Percentiles rank a stretch among this genome's conserved stretches.
phyloP scores from a whole-genome alignment of 37 sponge, comb jelly and placozoan species.

The Halisarca cf. caerulea region DNA sequence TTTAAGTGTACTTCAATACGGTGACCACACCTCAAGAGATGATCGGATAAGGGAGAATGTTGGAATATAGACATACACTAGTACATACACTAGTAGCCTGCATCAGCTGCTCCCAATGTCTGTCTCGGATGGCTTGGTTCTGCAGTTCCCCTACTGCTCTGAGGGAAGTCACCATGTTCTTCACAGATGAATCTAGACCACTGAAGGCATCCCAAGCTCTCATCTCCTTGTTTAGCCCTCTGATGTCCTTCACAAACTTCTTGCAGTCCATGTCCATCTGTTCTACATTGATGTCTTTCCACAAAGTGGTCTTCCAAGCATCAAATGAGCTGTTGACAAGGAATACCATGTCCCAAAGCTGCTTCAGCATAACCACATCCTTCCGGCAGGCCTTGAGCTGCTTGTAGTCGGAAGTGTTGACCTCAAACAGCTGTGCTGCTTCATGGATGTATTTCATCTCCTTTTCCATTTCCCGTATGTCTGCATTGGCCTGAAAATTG shows the following conservation, averaged over 20 bases:
- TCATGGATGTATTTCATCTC: slow-evolving; percentile 82
- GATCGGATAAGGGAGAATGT: too few relatives aligned
- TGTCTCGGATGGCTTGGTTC: slow-evolving; percentile 96
- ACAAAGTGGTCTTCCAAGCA: slow-evolving; percentile 95
- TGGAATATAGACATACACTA: too few relatives aligned
- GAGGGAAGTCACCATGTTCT: slow-evolving; percentile 99
- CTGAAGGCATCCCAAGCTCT: slow-evolving; percentile 97
- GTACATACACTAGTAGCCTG: slow-evolving; percentile 92
- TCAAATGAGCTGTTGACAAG: slow-evolving; percentile 91
- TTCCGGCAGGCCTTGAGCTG: slow-evolving; percentile 94
- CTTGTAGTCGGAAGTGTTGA: slow-evolving; percentile 94
- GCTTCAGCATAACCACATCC: slow-evolving; percentile 83
- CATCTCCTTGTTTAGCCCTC: slow-evolving; percentile 95
- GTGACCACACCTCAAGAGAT: too few relatives aligned
- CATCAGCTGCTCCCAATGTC: slow-evolving; percentile 99
- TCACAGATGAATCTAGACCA: slow-evolving; percentile 93
- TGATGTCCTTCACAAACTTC: slow-evolving; percentile 98
- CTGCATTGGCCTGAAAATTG: slow-evolving; percentile 40
- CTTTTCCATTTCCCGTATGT: slow-evolving; percentile 69
- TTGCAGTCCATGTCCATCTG: slow-evolving; percentile 96
- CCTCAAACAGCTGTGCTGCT: slow-evolving; percentile 93
- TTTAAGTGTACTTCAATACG: too few relatives aligned
- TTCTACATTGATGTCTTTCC: slow-evolving; percentile 97
- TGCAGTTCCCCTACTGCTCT: slow-evolving; percentile 97
- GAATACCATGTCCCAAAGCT: slow-evolving; percentile 88